A percentile compares a stretch with the other conserved stretches of the same genome.
phyloP scores from a whole-genome alignment of 2,797 vertebrate species.

The Chloroceryle amazona region DNA sequence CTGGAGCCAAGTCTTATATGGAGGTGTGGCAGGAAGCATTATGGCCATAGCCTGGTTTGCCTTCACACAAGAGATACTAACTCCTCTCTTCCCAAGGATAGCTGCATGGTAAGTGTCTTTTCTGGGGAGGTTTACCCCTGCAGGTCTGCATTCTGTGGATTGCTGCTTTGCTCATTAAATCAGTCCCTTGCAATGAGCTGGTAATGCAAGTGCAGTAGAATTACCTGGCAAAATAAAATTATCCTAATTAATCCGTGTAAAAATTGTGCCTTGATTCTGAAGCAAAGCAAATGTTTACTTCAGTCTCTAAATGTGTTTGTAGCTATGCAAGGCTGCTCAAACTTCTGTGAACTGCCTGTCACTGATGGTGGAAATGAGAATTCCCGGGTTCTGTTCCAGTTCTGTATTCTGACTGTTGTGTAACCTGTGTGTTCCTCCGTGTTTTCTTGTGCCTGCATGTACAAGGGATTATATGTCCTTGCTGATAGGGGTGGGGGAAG shows the following conservation, averaged over 20 bases:
- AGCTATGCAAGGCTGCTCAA: background rate
- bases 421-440: background rate
- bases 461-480: background rate
- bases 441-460: background rate
- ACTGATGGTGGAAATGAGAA: background rate
- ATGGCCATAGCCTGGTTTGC: conserved; percentile 95
- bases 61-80: conserved; percentile 97
- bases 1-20: conserved; percentile 96
- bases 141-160: background rate
- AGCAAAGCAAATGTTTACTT: background rate
- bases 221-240: background rate
- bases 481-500: background rate
- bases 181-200: background rate
- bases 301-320: background rate
- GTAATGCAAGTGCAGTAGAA: background rate
- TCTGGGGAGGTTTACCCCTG: background rate
- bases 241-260: background rate
- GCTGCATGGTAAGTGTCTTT: conserved; percentile 92
- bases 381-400: background rate
- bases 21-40: conserved; percentile 89
- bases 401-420: background rate
- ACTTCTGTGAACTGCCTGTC: background rate
- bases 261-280: background rate
- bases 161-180: background rate
- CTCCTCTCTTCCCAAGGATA: conserved; percentile 97